Percentiles rank a stretch among this genome's conserved stretches.
These are phyloP conservation scores for Xiphydria camelus DNA, from an alignment of 2,888 invertebrate species.

Conservation along the genomic window DNA sequence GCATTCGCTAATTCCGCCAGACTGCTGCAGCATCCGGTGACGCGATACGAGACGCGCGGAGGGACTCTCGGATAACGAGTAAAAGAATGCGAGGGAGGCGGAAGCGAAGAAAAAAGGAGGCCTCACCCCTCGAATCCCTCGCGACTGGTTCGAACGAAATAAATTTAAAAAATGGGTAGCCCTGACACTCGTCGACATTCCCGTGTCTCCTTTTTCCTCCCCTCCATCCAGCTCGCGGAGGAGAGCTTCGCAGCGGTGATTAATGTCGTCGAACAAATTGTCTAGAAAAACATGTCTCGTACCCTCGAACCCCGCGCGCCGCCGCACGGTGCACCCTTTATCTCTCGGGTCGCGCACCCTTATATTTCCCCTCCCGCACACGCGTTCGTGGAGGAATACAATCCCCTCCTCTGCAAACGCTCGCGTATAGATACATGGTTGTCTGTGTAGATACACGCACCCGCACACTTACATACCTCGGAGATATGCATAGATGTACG, in stretches of 20 bases:
- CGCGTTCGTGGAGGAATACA: no score
- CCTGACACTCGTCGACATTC: slow-evolving; percentile 24
- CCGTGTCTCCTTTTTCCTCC: slow-evolving; percentile 20
- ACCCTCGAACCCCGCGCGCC: slow-evolving; percentile 46
- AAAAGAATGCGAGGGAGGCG: background rate
- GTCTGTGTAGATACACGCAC: background rate
- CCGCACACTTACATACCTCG: slow-evolving; percentile 44
- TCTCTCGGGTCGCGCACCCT: slow-evolving; percentile 51
- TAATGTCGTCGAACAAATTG: slow-evolving; percentile 61
- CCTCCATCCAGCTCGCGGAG: slow-evolving; percentile 21
- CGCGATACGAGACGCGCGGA: slow-evolving; percentile 21
- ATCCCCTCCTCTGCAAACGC: background rate
- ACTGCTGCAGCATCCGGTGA: no score
- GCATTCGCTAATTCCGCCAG: slow-evolving; percentile 7
- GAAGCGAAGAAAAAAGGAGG: background rate
- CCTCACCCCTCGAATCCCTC: background rate
- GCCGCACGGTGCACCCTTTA: slow-evolving; percentile 53
- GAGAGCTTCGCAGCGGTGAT: slow-evolving; percentile 53
- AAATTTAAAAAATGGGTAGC: slow-evolving; percentile 16
- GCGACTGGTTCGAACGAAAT: background rate
- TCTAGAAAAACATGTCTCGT: slow-evolving; percentile 61
- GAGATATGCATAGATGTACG: no score
- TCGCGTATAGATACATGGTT: slow-evolving; percentile 23
- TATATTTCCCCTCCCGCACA: slow-evolving; percentile 37
- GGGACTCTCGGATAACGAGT: background rate